Conservation (phyloP, 2,888 invertebrate genomes). For the Caradrina kadenii region DNA sequence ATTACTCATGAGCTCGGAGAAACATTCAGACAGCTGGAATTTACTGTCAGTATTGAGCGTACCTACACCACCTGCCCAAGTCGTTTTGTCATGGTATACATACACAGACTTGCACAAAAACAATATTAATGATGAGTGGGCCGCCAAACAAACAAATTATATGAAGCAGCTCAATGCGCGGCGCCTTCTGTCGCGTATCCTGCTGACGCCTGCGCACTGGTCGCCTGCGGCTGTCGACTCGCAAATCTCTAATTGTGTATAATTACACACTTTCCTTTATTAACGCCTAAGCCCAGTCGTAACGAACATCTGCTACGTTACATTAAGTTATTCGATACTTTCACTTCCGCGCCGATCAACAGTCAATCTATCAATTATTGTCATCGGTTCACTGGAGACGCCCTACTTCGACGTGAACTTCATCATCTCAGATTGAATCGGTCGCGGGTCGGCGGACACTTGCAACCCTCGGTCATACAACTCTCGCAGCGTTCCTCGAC, state of each 20-base stretch:
- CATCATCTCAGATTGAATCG: not conserved
- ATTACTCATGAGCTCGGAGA: conserved; percentile 17
- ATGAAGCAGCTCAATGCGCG: no score
- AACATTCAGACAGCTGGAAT: not conserved
- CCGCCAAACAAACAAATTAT: no score
- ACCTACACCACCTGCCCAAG: not conserved
- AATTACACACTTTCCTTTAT: conserved; percentile 28
- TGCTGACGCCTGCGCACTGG: no score
- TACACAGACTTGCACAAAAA: no score
- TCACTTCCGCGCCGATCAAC: conserved; percentile 33
- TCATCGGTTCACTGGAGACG: not conserved
- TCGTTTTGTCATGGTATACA: not conserved
- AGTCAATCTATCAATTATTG: conserved; percentile 11
- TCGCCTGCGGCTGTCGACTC: no score
- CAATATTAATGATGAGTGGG: no score
- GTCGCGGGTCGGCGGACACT: conserved; percentile 1
- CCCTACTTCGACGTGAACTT: not conserved
- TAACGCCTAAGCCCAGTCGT: conserved; percentile 6
- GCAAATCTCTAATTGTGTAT: conserved; percentile 4
- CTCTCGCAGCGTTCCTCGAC: not conserved
- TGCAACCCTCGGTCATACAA: conserved; percentile 7
- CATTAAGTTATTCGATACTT: conserved; percentile 18
- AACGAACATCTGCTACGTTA: conserved; percentile 31
- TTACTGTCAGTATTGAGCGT: not conserved
- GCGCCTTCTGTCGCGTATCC: no score